Conservation (phyloP, 2,113 vertebrate genomes). For the Sylvia atricapilla region DNA sequence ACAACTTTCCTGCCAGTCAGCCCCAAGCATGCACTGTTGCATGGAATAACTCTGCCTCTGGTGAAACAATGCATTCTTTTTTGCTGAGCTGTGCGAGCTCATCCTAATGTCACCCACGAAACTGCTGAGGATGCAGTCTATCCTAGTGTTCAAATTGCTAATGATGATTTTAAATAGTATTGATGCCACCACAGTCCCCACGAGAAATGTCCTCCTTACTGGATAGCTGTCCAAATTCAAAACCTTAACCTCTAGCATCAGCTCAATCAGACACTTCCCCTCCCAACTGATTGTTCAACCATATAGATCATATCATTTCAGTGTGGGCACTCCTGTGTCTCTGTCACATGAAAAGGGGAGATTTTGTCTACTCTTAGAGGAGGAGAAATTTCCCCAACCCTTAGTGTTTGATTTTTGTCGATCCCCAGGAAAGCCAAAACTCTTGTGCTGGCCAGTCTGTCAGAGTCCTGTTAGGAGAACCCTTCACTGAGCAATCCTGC, state of each 20-base stretch:
- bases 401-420: background rate
- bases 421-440: background rate
- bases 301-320: background rate
- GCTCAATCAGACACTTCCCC: background rate
- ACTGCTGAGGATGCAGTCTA: background rate
- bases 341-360: background rate
- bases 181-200: background rate
- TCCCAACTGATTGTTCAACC: background rate
- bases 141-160: background rate
- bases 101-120: background rate
- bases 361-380: background rate
- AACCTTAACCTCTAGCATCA: background rate
- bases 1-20: background rate
- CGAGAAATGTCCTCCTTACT: background rate
- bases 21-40: background rate
- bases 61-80: background rate
- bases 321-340: background rate
- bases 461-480: no score
- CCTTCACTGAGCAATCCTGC: background rate
- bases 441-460: background rate
- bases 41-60: background rate
- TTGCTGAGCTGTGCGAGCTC: background rate
- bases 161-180: background rate
- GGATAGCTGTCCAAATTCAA: background rate
- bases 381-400: background rate